Percentiles rank a stretch among this genome's conserved stretches.
Conservation (phyloP, 2,888 invertebrate species). For the Catonia carolina region DNA sequence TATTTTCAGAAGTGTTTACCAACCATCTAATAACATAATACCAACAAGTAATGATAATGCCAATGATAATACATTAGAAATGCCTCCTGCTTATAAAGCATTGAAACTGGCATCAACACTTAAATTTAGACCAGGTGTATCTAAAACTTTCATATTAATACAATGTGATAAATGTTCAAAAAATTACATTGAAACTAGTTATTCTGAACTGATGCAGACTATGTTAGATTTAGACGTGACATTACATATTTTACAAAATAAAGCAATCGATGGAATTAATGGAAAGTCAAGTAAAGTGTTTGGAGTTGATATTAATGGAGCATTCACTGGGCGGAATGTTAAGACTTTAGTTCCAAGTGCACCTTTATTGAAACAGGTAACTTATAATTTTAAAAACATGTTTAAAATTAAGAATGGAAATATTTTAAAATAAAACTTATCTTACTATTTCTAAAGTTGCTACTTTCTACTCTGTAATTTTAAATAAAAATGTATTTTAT, state of each 20-base stretch:
- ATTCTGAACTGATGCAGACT: not conserved
- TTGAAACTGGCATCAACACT: conserved; percentile 1
- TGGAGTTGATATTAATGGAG: conserved; percentile 10
- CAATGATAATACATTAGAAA: no score
- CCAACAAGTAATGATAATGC: no score
- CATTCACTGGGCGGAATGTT: not conserved
- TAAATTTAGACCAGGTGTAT: conserved; percentile 4
- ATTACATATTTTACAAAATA: conserved; percentile 8
- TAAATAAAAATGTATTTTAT: no score
- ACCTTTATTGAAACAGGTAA: not conserved
- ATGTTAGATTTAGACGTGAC: not conserved
- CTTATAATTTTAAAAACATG: not conserved
- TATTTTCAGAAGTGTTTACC: no score
- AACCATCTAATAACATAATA: no score
- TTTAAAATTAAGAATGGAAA: no score
- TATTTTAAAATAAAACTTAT: no score
- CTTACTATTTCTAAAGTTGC: no score
- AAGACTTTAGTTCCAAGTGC: conserved; percentile 1
- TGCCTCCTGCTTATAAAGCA: not conserved
- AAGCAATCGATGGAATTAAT: not conserved
- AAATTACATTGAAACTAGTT: no score
- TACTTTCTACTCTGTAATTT: no score
- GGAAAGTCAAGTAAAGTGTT: conserved; percentile 4
- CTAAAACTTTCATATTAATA: conserved; percentile 7
- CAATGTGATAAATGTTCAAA: conserved; percentile 10